Evolutionary conservation across 2,797 vertebrate species (phyloP), one percentile per base, ranked within the genome.

Genomic region (Gobionotothen gibberifrons): DNA sequence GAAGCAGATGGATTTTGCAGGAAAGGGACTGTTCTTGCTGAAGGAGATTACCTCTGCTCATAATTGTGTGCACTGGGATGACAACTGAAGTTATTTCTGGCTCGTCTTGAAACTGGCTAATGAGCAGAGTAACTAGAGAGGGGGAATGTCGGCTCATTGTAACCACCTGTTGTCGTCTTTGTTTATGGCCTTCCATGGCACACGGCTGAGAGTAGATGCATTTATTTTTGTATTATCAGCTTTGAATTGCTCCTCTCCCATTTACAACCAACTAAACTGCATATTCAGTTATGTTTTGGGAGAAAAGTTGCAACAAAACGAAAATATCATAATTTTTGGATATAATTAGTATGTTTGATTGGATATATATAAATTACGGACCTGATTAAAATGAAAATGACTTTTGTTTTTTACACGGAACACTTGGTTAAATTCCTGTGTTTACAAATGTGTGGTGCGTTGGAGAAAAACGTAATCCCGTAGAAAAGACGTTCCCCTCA

Each of bases 161-260:
- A 19, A 19, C 22, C 65, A 76, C 81, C 81, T 70, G 72, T 69
- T 83, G 72, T 36, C 0, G 57, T 43, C 56, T 52, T 60, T 54
- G 67, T 53, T 46, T 69, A 44, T 47, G 4, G 47, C 10, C 52
- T 32, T 48, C 42, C 22, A 5, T 0, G 10, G 22, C 40, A 53
- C 58, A 58, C 2, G 32, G 36, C 44, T 63, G 44, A 51, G 21
- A 13, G 15, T n/a, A 0, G 0, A 21, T n/a, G 32, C 15, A 16
- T 63, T 66, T 13, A 3, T 43, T 22, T n/a, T 55, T 21, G 26
- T 16, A 59, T 64, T 54, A 9, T 63, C 51, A 47, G 47, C 42
- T 46, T 10, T 57, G 21, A 76, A 17, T 21, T 36, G 55, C 26
- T 56, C 9, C 7, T 17, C 26, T n/a, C 11, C 21, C 14, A 7